Conservation (phyloP, 2,888 invertebrate genomes). For the Pachymerium ferrugineum region DNA sequence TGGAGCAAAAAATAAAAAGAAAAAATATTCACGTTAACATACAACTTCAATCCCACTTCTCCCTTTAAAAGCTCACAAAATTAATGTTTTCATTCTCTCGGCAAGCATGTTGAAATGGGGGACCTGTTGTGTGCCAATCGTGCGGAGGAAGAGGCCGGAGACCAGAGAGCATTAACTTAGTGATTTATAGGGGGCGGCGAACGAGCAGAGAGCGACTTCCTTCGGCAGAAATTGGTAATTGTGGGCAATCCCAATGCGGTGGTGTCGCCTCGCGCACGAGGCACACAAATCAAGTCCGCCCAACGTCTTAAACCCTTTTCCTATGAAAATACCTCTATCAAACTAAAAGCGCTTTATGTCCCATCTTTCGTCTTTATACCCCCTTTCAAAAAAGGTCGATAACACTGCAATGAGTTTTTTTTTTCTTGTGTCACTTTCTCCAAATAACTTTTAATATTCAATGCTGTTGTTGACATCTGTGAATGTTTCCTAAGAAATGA, state of each 20-base stretch:
- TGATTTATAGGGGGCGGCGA: constrained; percentile 25
- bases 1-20: not conserved
- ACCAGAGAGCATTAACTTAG: constrained; percentile 5
- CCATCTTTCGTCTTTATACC: not conserved
- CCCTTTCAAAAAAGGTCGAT: constrained; percentile 10
- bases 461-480: constrained; percentile 19
- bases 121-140: constrained; percentile 27
- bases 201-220: constrained; percentile 19
- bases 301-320: constrained; percentile 26
- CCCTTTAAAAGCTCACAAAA: constrained; percentile 25
- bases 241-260: constrained; percentile 27
- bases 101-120: constrained; percentile 21
- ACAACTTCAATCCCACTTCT: constrained; percentile 27
- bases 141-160: not conserved
- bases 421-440: not conserved
- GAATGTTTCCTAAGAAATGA: constrained; percentile 14
- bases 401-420: not conserved
- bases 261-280: constrained; percentile 24
- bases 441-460: not conserved
- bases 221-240: constrained; percentile 27
- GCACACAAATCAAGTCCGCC: constrained; percentile 27
- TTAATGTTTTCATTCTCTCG: constrained; percentile 27
- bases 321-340: constrained; percentile 25
- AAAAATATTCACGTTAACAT: constrained; percentile 11
- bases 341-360: not conserved